Conservation (phyloP, 37 sponge, comb jelly and placozoan species). For the Oopsacas minuta region DNA sequence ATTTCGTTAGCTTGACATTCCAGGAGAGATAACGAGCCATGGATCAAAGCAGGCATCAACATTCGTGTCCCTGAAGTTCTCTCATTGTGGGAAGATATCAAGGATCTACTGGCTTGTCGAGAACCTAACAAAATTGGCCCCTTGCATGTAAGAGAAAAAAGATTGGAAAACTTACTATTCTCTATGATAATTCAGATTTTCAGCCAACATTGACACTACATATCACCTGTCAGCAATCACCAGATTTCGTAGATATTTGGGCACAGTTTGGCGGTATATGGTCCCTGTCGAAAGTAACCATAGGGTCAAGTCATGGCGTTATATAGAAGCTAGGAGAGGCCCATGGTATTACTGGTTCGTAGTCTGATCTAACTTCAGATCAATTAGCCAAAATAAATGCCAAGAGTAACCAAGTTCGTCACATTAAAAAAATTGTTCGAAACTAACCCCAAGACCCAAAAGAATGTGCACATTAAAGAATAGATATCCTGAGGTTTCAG, state of each 20-base stretch:
- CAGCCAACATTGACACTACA: constrained; percentile 11
- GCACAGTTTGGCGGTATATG: constrained; percentile 19
- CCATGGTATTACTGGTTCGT: not conserved
- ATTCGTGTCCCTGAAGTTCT: constrained; percentile 14
- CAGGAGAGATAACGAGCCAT: not conserved
- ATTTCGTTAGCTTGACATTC: not conserved
- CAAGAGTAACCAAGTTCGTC: too few species aligned
- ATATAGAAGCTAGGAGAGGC: not conserved
- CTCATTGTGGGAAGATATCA: constrained; percentile 17
- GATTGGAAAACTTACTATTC: constrained; percentile 12
- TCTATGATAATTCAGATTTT: constrained; percentile 2
- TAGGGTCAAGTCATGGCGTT: constrained; percentile 15
- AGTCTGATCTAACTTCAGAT: not conserved
- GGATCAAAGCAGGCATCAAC: not conserved
- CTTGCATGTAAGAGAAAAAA: not conserved
- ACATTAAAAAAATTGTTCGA: too few species aligned
- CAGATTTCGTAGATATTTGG: not conserved
- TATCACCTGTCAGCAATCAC: not conserved
- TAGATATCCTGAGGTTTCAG: too few species aligned
- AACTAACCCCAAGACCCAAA: too few species aligned
- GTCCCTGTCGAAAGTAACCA: not conserved
- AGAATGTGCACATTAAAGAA: too few species aligned
- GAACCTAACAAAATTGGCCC: not conserved
- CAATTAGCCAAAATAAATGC: not conserved
- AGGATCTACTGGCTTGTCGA: not conserved